Evolutionary conservation across 1,140 invertebrate species (phyloP).

Genomic region (Kradibia gibbosae): DNA sequence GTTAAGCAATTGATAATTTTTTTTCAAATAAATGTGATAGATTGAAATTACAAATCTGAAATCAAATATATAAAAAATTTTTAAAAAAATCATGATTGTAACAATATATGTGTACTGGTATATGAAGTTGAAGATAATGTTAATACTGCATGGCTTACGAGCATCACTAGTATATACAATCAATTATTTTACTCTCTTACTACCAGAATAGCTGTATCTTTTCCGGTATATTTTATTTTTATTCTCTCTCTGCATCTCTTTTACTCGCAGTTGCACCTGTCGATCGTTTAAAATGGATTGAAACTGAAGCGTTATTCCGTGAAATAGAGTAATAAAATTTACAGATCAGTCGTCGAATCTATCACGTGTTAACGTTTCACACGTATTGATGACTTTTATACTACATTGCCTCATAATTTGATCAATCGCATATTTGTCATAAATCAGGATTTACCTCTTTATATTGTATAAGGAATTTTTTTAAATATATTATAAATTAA

Average conservation of each 20-base stretch:
- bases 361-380: constrained; percentile 35
- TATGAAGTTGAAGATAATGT: constrained; percentile 36
- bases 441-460: constrained; percentile 2
- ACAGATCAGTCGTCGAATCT: constrained; percentile 38
- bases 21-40: no score
- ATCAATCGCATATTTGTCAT: not conserved
- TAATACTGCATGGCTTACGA: not conserved
- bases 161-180: not conserved
- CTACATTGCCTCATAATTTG: not conserved
- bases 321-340: constrained; percentile 50
- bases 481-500: no score
- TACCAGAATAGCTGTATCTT: not conserved
- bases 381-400: constrained; percentile 24
- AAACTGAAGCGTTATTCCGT: constrained; percentile 41
- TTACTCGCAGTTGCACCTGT: not conserved
- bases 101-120: not conserved
- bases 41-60: no score
- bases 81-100: not conserved
- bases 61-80: not conserved
- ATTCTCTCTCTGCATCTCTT: not conserved
- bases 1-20: no score
- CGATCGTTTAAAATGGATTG: constrained; percentile 14
- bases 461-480: no score
- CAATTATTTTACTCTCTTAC: not conserved
- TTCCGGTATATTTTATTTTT: not conserved